Base-by-base conservation (phyloP, 2,888 invertebrate genomes). In the Machimus rusticus region DNA sequence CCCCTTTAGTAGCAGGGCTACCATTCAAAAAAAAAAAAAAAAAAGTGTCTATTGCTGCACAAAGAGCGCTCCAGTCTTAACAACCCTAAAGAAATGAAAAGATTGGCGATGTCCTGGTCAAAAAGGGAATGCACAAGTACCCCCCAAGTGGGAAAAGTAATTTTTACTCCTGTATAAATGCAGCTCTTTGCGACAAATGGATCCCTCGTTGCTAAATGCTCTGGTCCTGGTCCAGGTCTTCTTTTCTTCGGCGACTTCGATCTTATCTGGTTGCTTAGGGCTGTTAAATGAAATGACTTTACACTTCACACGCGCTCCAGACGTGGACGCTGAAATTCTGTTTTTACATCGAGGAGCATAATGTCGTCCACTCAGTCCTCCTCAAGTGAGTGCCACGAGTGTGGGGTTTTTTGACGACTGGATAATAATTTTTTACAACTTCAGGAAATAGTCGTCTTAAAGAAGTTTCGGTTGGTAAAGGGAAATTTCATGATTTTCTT, bases 41-140 rank as follows among this genome's bases (percentile, higher is more conserved):
- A 57, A 66, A 82, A 66, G 82, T 82, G 82, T 37, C 82, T 82
- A 82, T 82, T 82, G 82, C 34, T 82, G 46, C 37, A 82, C 82
- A 82, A 82, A 82, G 57, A 14, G 12, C 14, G 37, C 82, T 82
- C 55, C 55, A 81, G 51, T 81, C 82, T 82, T 82, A 82, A 34
- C 23, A 82, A 19, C 39, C 16, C 34, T 82, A 12, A 39, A 66
- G 82, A 82, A 82, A 82, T 82, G 57, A 82, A 82, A 37, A 82
- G 57, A 28, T n/a, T 31, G 37, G 57, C 31, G 66, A 19, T 57
- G 66, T 57, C 37, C 57, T 66, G 66, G 12, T 34, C 82, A 57
- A 37, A 82, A 82, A 57, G 82, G 34, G 82, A 82, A 82, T 79
- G 46, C 46, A 79, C n/a, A 79, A 79, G 51, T 16, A 46, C 79